These are phyloP conservation scores for Sabatieria punctata DNA, from an alignment of 2,888 invertebrate genomes.

Conservation along the genomic window DNA sequence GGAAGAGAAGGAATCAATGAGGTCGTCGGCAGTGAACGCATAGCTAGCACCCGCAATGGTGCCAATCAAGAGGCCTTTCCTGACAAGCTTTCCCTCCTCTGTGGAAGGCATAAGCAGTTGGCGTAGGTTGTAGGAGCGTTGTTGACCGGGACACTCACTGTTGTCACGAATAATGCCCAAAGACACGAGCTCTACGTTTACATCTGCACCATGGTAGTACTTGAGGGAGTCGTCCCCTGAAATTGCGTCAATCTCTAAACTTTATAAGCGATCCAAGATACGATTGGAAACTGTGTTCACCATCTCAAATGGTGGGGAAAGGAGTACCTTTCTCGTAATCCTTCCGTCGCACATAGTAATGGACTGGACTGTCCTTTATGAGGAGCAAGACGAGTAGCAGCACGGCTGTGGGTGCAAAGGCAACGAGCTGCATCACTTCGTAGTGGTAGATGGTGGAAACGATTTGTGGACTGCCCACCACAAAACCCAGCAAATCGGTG, in stretches of 20 bases:
- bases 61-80: conserved; percentile 23
- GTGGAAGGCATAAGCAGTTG: neutral
- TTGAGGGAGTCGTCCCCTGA: conserved; percentile 12
- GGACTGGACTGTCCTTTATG: conserved; percentile 20
- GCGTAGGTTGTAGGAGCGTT: neutral
- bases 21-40: conserved; percentile 26
- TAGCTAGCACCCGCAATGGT: conserved; percentile 22
- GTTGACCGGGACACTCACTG: neutral
- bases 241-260: conserved; percentile 10
- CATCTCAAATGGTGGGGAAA: too few relatives aligned
- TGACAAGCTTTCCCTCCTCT: conserved; percentile 8
- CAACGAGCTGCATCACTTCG: conserved; percentile 13
- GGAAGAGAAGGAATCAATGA: conserved; percentile 26
- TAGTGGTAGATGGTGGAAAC: conserved; percentile 18
- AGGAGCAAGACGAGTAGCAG: conserved; percentile 16
- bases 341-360: neutral
- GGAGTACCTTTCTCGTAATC: too few relatives aligned
- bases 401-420: conserved; percentile 16
- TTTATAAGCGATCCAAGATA: too few relatives aligned
- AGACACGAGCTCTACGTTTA: conserved; percentile 4
- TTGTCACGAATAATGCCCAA: neutral
- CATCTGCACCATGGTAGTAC: conserved; percentile 14
- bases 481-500: conserved; percentile 3
- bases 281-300: too few relatives aligned
- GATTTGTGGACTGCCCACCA: conserved; percentile 13